Conservation (phyloP, 1,140 invertebrate genomes). For the Cyrtorhinus lividipennis region DNA sequence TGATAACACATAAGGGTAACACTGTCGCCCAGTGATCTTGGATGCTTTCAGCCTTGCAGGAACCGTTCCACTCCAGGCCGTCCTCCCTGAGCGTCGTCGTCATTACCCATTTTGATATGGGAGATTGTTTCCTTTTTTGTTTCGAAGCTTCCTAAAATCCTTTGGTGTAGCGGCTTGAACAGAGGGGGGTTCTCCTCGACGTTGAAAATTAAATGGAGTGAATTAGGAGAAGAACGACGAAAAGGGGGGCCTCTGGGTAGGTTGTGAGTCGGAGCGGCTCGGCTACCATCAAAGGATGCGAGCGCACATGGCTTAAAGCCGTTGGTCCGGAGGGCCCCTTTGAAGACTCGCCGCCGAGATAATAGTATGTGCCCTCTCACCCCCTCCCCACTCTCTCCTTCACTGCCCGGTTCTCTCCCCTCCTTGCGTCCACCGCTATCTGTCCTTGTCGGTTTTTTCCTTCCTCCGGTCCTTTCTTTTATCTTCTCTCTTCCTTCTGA, state of each 20-base stretch:
- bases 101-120: too few species aligned
- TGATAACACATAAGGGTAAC: too few species aligned
- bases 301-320: background rate
- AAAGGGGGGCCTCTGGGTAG: too few species aligned
- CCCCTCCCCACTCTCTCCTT: background rate
- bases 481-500: background rate
- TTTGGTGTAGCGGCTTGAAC: too few species aligned
- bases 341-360: background rate
- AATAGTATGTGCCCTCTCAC: background rate
- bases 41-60: too few species aligned
- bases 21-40: too few species aligned
- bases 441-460: background rate
- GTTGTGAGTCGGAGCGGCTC: background rate
- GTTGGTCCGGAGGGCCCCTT: background rate
- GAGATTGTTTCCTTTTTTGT: too few species aligned
- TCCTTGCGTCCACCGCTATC: background rate
- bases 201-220: background rate
- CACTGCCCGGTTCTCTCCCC: background rate
- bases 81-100: too few species aligned
- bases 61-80: too few species aligned
- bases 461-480: too few species aligned
- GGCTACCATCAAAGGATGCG: background rate
- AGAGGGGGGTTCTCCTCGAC: too few species aligned
- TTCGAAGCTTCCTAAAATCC: too few species aligned
- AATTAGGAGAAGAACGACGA: background rate